phyloP scores from a whole-genome alignment of 2,888 invertebrate species.

The Hesperia comma region DNA sequence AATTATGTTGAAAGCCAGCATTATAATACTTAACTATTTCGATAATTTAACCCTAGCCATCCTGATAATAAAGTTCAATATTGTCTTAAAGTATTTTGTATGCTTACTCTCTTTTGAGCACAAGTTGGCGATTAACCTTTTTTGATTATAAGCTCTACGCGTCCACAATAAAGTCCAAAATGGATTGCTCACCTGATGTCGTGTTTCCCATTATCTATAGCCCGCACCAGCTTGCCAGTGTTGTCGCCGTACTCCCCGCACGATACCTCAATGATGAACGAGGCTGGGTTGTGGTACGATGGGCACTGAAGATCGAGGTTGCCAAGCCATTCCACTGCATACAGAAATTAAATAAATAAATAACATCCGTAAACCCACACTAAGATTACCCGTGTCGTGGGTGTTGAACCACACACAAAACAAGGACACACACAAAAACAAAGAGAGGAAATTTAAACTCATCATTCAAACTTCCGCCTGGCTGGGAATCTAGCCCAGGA shows the following conservation, averaged over 20 bases:
- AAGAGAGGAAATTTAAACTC: too few relatives aligned
- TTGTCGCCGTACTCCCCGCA: conserved; percentile 98
- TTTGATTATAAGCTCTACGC: neutral
- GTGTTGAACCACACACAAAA: too few relatives aligned
- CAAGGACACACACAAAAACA: too few relatives aligned
- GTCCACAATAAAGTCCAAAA: neutral
- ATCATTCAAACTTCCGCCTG: too few relatives aligned
- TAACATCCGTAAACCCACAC: too few relatives aligned
- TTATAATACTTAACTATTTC: neutral
- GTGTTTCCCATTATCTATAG: conserved; percentile 92
- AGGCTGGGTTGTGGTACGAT: conserved; percentile 98
- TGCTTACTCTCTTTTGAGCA: neutral
- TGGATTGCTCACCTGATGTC: conserved; percentile 84
- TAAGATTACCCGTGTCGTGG: too few relatives aligned
- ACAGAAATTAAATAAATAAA: neutral
- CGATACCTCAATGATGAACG: conserved; percentile 98
- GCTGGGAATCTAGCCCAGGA: too few relatives aligned
- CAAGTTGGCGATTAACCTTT: too few relatives aligned
- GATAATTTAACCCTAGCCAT: neutral
- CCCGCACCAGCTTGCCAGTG: conserved; percentile 91
- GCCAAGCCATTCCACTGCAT: conserved; percentile 85
- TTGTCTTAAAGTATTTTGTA: neutral
- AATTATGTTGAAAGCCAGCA: neutral
- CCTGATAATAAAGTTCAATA: neutral
- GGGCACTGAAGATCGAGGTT: conserved; percentile 94